Percentiles rank a stretch among this genome's conserved stretches.
Conservation (phyloP, 2,113 vertebrate species). For the Gasterosteus nipponicus region DNA sequence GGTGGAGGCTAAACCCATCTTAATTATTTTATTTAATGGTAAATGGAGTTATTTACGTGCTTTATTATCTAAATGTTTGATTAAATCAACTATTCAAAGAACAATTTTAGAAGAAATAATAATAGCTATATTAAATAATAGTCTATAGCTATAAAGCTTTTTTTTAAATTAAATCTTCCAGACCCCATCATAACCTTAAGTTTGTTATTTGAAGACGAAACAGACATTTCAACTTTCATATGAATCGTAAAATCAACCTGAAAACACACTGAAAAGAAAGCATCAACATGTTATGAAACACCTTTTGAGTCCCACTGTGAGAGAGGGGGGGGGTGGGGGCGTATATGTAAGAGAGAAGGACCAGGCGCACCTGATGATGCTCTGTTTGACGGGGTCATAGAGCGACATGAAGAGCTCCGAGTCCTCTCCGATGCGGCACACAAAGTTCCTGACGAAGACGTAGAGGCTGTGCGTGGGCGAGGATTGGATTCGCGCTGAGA, state of each 20-base stretch:
- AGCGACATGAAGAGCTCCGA: conserved; percentile 98
- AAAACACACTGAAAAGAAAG: conserved; percentile 10
- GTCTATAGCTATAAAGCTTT: not conserved
- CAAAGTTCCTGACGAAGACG: conserved; percentile 97
- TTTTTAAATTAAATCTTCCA: not conserved
- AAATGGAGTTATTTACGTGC: not conserved
- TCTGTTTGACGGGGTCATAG: conserved; percentile 90
- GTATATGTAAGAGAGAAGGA: not conserved
- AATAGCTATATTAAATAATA: not conserved
- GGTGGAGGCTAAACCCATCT: not conserved
- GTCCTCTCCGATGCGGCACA: conserved; percentile 96
- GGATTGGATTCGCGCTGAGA: conserved; percentile 88
- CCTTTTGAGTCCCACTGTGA: not conserved
- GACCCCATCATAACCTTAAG: not conserved
- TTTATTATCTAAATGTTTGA: not conserved
- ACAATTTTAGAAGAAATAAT: not conserved
- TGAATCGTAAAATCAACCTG: not conserved
- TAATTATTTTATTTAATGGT: not conserved
- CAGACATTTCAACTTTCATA: not conserved
- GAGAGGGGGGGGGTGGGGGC: too few species aligned
- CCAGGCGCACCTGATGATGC: conserved; percentile 88
- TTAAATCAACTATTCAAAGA: not conserved
- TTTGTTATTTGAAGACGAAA: conserved; percentile 1
- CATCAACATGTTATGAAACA: not conserved
- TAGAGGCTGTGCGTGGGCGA: conserved; percentile 97